A percentile compares a stretch with the other conserved stretches of the same genome.
phyloP scores from a whole-genome alignment of 2,888 invertebrate genomes.

The Beris chalybata region DNA sequence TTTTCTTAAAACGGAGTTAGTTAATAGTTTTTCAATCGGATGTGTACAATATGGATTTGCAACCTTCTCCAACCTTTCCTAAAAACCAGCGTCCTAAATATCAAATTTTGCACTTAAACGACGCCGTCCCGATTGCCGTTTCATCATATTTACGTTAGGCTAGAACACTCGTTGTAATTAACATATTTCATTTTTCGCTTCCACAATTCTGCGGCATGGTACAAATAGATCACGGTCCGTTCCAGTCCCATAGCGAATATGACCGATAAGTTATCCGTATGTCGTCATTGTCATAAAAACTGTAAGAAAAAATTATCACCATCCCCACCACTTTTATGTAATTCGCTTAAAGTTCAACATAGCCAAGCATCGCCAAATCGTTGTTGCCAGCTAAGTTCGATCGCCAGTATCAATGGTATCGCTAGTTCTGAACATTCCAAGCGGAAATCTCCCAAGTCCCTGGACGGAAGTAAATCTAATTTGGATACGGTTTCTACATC shows the following conservation, averaged over 20 bases:
- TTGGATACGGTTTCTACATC: constrained; percentile 21
- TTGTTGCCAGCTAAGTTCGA: constrained; percentile 49
- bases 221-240: constrained; percentile 71
- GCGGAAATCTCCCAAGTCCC: constrained; percentile 1
- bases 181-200: too few species aligned
- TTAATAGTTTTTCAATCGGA: too few species aligned
- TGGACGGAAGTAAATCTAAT: constrained; percentile 42
- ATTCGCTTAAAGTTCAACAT: constrained; percentile 56
- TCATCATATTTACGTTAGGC: too few species aligned
- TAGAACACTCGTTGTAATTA: too few species aligned
- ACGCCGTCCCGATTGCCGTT: too few species aligned
- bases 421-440: constrained; percentile 4
- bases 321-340: constrained; percentile 48
- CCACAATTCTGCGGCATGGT: too few species aligned
- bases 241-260: constrained; percentile 68
- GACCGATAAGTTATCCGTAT: constrained; percentile 72
- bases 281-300: constrained; percentile 77
- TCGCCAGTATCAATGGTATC: constrained; percentile 15
- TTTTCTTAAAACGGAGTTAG: too few species aligned
- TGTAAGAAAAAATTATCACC: constrained; percentile 57
- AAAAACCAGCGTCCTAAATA: too few species aligned
- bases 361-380: constrained; percentile 56
- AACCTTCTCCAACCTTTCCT: too few species aligned
- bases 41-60: too few species aligned
- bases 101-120: too few species aligned